Evolutionary conservation across 2,888 invertebrate species (phyloP), one percentile per base, ranked within the genome.

Genomic region (Augochlorella aurata): DNA sequence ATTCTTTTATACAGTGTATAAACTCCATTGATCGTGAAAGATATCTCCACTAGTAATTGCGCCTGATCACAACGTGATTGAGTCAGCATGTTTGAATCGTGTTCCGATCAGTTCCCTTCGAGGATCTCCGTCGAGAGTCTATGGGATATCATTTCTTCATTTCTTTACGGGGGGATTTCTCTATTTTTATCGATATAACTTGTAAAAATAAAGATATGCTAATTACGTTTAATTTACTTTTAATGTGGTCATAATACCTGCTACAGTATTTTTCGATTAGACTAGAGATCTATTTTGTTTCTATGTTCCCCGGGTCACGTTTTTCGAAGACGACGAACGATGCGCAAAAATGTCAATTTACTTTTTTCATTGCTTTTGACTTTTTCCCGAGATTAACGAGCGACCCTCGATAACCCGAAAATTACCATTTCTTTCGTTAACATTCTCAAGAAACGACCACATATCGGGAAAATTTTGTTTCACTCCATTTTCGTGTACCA

Each of bases 201-300:
- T 91, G 89, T 91, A 91, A 90, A 73, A 91, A 89, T 90, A 90
- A 90, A 88, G 79, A 85, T 91, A 89, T 87, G 84, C 85, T 87
- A 90, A 63, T 88, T 89, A 89, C 81, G 86, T 90, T 90, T 89
- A 89, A 90, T 89, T 90, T 89, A 91, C 88, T 90, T 88, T 89
- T 90, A 81, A 91, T 89, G 89, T 92, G 91, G 92, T 93, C 91
- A 91, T 91, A 91, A 93, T 93, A 93, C 93, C 93, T 93, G 91
- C 89, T 93, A 89, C 93, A 93, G 93, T 93, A 93, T 93, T 93
- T 93, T 61, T 90, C 90, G 89, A 92, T 91, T 93, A 93, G 93
- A 91, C 89, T 92, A 93, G 92, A 90, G 88, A 89, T 79, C 88
- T 87, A 73, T 76, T 75, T 90, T 65, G 18, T 38, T 76, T 90